Conservation (phyloP, 2,113 vertebrate species). For the Thryonomys swinderianus region DNA sequence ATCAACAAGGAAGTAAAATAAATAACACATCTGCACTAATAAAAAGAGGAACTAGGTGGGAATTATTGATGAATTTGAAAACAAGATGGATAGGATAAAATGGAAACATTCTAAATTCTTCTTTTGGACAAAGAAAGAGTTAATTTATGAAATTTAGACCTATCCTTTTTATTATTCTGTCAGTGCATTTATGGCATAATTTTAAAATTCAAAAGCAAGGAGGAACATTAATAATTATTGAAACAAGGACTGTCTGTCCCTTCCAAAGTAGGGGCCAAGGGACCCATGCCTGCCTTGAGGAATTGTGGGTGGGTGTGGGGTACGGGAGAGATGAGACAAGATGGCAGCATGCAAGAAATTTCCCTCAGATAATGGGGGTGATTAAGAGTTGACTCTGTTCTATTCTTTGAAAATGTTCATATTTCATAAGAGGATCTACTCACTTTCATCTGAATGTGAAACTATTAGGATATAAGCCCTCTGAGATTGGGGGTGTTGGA, state of each 20-base stretch:
- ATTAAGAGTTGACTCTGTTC: background rate
- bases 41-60: background rate
- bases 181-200: constrained; percentile 38
- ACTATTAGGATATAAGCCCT: background rate
- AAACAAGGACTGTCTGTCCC: constrained; percentile 12
- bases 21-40: background rate
- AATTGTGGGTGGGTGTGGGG: background rate
- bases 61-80: background rate
- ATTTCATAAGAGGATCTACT: background rate
- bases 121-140: background rate
- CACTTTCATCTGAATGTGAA: background rate
- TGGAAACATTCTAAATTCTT: background rate
- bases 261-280: background rate
- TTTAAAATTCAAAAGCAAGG: constrained; percentile 34
- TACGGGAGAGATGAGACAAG: background rate
- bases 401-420: background rate
- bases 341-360: background rate
- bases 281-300: background rate
- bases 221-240: constrained; percentile 1
- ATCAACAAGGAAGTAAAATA: constrained; percentile 6
- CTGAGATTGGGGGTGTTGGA: background rate
- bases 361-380: background rate
- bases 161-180: constrained; percentile 31
- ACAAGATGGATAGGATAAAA: background rate
- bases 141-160: background rate